These are phyloP conservation scores for Andrena fulva DNA, from an alignment of 2,888 invertebrate species.

Conservation along the genomic window DNA sequence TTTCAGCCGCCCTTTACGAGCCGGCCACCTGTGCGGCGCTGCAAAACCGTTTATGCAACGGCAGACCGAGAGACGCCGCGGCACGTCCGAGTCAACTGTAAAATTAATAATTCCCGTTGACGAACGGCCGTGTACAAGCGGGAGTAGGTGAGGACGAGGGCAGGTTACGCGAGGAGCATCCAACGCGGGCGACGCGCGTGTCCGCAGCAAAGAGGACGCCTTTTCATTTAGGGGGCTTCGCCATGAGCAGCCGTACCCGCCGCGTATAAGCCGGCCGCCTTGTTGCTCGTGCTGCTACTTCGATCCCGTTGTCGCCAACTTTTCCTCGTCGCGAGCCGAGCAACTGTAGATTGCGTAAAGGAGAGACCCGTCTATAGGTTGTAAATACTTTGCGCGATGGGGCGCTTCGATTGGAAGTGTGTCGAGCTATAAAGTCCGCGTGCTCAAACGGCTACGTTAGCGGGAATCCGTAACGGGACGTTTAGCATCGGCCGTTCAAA, in stretches of 20 bases:
- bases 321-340: too few relatives aligned
- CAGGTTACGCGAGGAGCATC: neutral
- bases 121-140: conserved; percentile 27
- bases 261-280: neutral
- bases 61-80: conserved; percentile 32
- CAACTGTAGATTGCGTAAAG: too few relatives aligned
- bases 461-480: too few relatives aligned
- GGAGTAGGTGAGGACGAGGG: conserved; percentile 32
- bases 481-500: too few relatives aligned
- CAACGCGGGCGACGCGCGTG: too few relatives aligned
- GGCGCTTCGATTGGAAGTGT: too few relatives aligned
- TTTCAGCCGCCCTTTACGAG: conserved; percentile 68
- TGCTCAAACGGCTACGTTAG: too few relatives aligned
- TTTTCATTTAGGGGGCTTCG: conserved; percentile 25
- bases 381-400: too few relatives aligned
- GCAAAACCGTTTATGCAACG: conserved; percentile 67
- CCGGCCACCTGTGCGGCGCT: conserved; percentile 64
- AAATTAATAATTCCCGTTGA: conserved; percentile 70
- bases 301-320: neutral
- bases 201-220: neutral
- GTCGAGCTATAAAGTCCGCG: too few relatives aligned
- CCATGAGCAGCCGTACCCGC: neutral
- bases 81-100: conserved; percentile 58
- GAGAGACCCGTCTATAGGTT: too few relatives aligned
- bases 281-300: neutral